These are phyloP conservation scores for Drepana falcataria DNA, from an alignment of 2,888 invertebrate genomes.

Conservation along the genomic window DNA sequence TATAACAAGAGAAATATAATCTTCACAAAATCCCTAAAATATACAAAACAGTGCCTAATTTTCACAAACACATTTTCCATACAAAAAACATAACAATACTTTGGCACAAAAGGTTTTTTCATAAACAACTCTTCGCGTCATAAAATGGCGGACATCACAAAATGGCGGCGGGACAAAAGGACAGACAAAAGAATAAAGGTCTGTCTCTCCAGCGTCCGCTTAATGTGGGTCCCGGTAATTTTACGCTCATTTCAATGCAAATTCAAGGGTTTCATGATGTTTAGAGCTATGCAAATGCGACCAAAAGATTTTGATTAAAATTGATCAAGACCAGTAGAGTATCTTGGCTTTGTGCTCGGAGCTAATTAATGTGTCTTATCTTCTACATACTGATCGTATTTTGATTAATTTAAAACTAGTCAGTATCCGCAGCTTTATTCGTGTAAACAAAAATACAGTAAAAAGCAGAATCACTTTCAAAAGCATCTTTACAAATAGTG, in stretches of 20 bases:
- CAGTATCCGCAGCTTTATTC: too few relatives aligned
- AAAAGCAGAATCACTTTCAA: too few relatives aligned
- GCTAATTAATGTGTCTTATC: not conserved
- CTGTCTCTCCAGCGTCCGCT: conserved; percentile 45
- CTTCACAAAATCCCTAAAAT: not conserved
- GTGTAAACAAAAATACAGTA: too few relatives aligned
- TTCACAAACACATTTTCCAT: conserved; percentile 1
- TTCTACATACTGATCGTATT: not conserved
- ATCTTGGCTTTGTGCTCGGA: conserved; percentile 14
- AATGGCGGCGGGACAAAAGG: conserved; percentile 45
- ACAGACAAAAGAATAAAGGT: conserved; percentile 68
- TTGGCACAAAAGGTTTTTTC: conserved; percentile 35
- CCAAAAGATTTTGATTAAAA: conserved; percentile 70
- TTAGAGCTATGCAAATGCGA: conserved; percentile 65
- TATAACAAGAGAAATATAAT: not conserved
- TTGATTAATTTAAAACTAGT: too few relatives aligned
- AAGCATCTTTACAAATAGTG: too few relatives aligned
- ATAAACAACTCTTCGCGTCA: conserved; percentile 47
- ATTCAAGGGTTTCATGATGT: conserved; percentile 67
- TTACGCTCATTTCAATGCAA: conserved; percentile 71
- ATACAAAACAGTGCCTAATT: conserved; percentile 2
- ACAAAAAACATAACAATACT: conserved; percentile 2
- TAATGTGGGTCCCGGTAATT: conserved; percentile 70
- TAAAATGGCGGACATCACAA: conserved; percentile 49
- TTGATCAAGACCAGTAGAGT: conserved; percentile 42